Percentiles rank a stretch among this genome's conserved stretches.
These are phyloP conservation scores for Tridacna gigas DNA, from an alignment of 2,888 invertebrate species.

Conservation along the genomic window DNA sequence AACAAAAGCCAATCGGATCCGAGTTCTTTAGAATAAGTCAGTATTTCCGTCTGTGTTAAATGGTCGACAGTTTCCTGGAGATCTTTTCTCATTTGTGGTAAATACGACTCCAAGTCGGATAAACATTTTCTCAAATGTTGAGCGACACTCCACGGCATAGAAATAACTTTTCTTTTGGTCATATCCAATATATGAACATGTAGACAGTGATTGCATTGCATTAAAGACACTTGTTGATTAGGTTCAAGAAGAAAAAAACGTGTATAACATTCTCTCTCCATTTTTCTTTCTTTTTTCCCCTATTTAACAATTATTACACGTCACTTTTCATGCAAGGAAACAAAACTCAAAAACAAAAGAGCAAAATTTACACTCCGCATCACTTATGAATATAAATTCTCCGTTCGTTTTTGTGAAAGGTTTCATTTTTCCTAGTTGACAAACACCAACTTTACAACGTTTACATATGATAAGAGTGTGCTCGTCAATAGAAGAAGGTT, in stretches of 20 bases:
- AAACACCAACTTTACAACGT: too few relatives aligned
- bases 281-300: neutral
- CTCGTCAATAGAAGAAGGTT: too few relatives aligned
- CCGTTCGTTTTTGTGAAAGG: too few relatives aligned
- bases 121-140: neutral
- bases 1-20: conserved; percentile 3
- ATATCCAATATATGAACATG: neutral
- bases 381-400: too few relatives aligned
- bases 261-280: conserved; percentile 6
- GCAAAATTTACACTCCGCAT: too few relatives aligned
- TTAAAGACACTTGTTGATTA: neutral
- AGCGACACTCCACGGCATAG: conserved; percentile 4
- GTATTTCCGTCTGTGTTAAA: conserved; percentile 1
- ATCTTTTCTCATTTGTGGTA: neutral
- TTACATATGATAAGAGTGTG: too few relatives aligned
- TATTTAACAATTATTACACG: too few relatives aligned
- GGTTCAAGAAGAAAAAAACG: neutral
- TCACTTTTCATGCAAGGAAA: too few relatives aligned
- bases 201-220: neutral
- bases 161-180: neutral
- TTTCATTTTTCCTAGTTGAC: too few relatives aligned
- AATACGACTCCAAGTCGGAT: neutral
- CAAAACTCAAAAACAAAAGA: too few relatives aligned
- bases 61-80: neutral
- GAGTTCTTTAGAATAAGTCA: conserved; percentile 4